Percentiles rank a stretch among this genome's conserved stretches.
Conservation (phyloP, 2,113 vertebrate species). For the Amphiprion ocellaris region DNA sequence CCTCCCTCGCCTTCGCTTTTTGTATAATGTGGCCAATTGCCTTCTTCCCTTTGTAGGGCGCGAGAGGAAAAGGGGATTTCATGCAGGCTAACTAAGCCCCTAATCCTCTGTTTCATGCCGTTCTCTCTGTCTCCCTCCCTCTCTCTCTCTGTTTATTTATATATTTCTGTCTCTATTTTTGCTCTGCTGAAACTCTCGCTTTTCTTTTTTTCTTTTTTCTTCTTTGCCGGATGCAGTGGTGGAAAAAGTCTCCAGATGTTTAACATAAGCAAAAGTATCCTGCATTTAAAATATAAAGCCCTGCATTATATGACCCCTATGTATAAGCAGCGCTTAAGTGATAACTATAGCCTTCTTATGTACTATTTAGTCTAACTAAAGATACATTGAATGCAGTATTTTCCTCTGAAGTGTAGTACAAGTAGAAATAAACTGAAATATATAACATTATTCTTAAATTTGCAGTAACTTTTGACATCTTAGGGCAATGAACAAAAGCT, state of each 20-base stretch:
- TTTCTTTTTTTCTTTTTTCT: not conserved
- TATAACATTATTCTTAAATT: no score
- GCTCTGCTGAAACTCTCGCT: conserved; percentile 20
- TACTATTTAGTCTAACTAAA: not conserved
- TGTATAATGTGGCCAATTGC: conserved; percentile 75
- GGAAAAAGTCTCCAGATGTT: not conserved
- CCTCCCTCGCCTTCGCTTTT: conserved; percentile 56
- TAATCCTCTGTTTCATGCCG: conserved; percentile 80
- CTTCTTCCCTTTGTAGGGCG: conserved; percentile 77
- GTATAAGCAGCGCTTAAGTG: no score
- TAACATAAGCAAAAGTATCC: not conserved
- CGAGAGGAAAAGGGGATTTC: conserved; percentile 82
- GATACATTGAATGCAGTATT: not conserved
- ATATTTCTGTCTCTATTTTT: conserved; percentile 39
- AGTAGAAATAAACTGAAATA: no score
- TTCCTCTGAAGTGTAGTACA: no score
- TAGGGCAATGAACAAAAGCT: no score
- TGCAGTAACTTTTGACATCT: no score
- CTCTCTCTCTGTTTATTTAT: conserved; percentile 31
- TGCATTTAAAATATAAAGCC: no score
- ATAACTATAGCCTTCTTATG: not conserved
- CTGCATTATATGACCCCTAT: no score
- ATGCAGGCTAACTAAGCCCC: conserved; percentile 82
- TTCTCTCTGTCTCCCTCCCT: conserved; percentile 41
- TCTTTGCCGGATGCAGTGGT: not conserved